phyloP scores from a whole-genome alignment of 2,113 vertebrate genomes.

The Coptodon bakossiorum region DNA sequence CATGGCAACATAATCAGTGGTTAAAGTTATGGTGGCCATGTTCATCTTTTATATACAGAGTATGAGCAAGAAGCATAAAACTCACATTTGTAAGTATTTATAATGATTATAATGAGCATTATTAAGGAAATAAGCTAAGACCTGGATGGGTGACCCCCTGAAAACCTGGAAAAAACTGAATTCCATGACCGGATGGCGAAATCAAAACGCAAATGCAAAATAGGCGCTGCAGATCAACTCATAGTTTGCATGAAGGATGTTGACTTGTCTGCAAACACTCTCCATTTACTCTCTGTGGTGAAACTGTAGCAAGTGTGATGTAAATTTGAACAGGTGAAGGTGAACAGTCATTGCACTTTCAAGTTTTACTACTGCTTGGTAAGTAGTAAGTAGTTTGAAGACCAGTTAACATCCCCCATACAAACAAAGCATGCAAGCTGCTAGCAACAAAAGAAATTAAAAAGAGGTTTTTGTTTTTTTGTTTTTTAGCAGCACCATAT shows the following conservation, averaged over 20 bases:
- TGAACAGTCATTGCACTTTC: neutral
- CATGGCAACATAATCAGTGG: no score
- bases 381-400: neutral
- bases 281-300: neutral
- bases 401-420: neutral
- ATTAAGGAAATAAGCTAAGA: no score
- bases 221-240: neutral
- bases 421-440: neutral
- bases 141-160: no score
- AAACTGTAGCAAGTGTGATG: neutral
- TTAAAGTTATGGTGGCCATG: no score
- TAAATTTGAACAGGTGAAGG: neutral
- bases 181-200: no score
- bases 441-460: neutral
- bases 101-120: no score
- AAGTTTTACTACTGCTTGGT: neutral
- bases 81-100: no score
- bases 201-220: neutral
- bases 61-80: no score
- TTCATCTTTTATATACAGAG: no score
- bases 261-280: neutral
- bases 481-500: neutral
- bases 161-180: no score
- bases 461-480: accelerated
- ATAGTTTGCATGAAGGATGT: neutral